Base-by-base conservation (phyloP, 2,797 vertebrate species). In the Clarias laeviceps region DNA sequence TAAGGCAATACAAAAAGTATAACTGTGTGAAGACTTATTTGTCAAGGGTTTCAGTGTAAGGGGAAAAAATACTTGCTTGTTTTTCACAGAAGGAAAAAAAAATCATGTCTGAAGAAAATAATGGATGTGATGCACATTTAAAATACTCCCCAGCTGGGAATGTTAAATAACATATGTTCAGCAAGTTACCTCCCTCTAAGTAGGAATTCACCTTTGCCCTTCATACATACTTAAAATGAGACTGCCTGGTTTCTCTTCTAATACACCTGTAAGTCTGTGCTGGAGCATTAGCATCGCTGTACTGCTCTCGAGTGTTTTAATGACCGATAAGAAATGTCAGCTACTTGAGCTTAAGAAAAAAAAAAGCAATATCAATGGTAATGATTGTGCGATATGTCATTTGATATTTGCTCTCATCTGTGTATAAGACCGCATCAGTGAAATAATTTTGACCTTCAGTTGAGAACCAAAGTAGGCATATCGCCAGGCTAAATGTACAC, bases 111-210 rank as follows among this genome's bases (percentile, higher is more conserved):
- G 45, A 40, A 62, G 6, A 34, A 64, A 80, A 80, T 64, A 64
- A 78, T 3, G 20, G 77, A 17, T 62, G 37, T 32, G 4, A 45
- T 59, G 34, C 66, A 70, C 6, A 27, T 56, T 80, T 54, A 61
- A 77, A 73, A 79, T 34, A 84, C 37, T 66, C 73, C 50, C 69
- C 57, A 34, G 84, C 81, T 85, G 84, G 82, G 80, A 83, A 85
- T 64, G 29, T 54, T 80, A 88, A 76, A 61, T 45, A 59, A 84
- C 88, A 89, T 86, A 88, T 89, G 85, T 87, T 86, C 77, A 65
- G 83, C 80, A 82, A 86, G 82, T 89, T 86, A 85, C 88, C 84
- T 88, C 88, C 80, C 74, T 73, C 82, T 37, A 89, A 81, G 85
- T 34, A 79, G 37, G 59, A 86, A 76, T 66, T 80, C 79, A 86